phyloP scores from a whole-genome alignment of 2,888 invertebrate species.

The Altica lythri region DNA sequence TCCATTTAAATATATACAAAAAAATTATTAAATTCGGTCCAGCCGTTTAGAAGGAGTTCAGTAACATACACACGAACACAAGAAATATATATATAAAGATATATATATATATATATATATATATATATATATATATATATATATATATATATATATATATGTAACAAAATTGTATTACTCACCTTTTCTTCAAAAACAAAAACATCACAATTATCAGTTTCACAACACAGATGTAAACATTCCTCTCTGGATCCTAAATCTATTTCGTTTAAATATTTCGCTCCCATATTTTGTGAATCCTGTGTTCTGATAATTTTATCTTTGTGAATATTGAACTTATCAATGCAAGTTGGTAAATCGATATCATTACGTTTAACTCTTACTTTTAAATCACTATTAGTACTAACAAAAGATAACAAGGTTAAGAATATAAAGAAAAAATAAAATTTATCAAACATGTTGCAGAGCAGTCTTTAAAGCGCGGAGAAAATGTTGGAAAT shows the following conservation, averaged over 20 bases:
- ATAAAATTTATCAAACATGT: not conserved
- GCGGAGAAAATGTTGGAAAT: slow-evolving; percentile 2
- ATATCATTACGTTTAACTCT: slow-evolving; percentile 56
- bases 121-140: no score
- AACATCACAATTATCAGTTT: slow-evolving; percentile 85
- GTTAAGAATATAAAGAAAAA: not conserved
- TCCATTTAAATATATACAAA: no score
- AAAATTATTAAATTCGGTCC: no score
- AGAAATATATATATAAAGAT: no score
- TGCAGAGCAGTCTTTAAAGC: not conserved
- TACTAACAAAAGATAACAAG: slow-evolving; percentile 25
- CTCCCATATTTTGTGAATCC: slow-evolving; percentile 87
- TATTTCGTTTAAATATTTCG: slow-evolving; percentile 83
- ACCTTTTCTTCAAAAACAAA: slow-evolving; percentile 93
- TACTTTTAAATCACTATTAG: slow-evolving; percentile 23
- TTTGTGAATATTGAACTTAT: slow-evolving; percentile 82
- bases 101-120: no score
- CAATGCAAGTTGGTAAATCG: slow-evolving; percentile 70
- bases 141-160: not conserved
- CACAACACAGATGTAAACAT: slow-evolving; percentile 85
- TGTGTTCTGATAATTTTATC: slow-evolving; percentile 91
- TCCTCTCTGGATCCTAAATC: slow-evolving; percentile 81
- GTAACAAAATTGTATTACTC: no score
- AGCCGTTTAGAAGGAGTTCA: no score
- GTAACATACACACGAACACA: no score